Base-by-base conservation (phyloP, 2,888 invertebrate species). In the Aethes cnicana region DNA sequence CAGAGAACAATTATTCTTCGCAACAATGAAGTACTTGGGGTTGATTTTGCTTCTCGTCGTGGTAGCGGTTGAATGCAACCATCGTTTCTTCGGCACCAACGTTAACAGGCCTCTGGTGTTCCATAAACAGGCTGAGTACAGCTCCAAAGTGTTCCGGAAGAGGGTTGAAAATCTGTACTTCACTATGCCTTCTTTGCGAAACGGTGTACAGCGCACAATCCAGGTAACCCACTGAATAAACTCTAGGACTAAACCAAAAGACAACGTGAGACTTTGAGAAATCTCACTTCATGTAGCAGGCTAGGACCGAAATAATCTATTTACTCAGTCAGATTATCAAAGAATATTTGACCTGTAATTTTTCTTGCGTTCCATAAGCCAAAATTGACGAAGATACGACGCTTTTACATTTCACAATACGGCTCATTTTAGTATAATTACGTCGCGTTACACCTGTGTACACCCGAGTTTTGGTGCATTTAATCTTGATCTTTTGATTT, bases 11-110 rank as follows among this genome's bases (percentile, higher is more conserved):
- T 16, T 23, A 11, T 12, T 30, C 7, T 8, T n/a, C 21, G 9
- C 20, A 6, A 42, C 72, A 77, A 80, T 66, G 43, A 49, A 65
- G 0, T 62, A 55, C 20, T 48, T 59, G 4, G 6, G 66, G 2
- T 32, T 59, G 0, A 59, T 70, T 30, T 21, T 76, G 12, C 44
- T 78, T 0, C 64, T 11, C 17, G 57, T 54, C 0, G 46, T 77
- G 3, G 71, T 71, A 0, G 47, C 69, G 4, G 77, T 74, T 1
- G 70, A 83, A 43, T 73, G 83, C 59, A 53, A 57, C 1, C 77
- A 83, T 44, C 72, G 73, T 0, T 84, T 85, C 36, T 14, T 81
- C 21, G 85, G 85, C 0, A 80, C 81, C 0, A 84, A 62, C 54
- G 71, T 82, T 0, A 16, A 49, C 1, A 64, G 77, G n/a, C 69